phyloP scores from a whole-genome alignment of 2,888 invertebrate species.

The Noctua janthina region DNA sequence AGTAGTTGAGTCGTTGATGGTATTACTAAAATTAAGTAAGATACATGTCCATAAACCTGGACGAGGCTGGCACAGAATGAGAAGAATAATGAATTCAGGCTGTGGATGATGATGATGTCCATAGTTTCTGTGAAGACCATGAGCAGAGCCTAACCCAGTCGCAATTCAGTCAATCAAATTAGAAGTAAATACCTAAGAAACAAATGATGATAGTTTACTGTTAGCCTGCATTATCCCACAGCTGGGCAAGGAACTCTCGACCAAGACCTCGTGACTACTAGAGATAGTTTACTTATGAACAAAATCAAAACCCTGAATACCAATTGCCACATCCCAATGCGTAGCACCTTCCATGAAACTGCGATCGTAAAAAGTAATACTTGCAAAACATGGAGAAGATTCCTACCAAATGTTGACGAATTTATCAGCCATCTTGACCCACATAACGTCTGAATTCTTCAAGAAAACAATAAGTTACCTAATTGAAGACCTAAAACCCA shows the following conservation, averaged over 20 bases:
- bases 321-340: not conserved
- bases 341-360: not conserved
- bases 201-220: not conserved
- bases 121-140: not conserved
- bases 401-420: not conserved
- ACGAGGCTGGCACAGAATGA: too few relatives aligned
- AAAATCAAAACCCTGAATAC: not conserved
- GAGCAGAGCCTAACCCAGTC: not conserved
- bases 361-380: not conserved
- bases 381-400: not conserved
- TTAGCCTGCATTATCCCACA: not conserved
- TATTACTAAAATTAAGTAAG: not conserved
- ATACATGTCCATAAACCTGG: not conserved
- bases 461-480: constrained; percentile 40
- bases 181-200: not conserved
- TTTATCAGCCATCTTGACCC: not conserved
- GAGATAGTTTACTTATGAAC: not conserved
- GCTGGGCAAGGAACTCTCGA: not conserved
- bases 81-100: too few relatives aligned
- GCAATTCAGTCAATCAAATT: not conserved
- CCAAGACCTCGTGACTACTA: not conserved
- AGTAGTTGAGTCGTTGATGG: not conserved
- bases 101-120: not conserved
- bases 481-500: constrained; percentile 75
- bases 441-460: constrained; percentile 24